Evolutionary conservation across 2,797 vertebrate species (phyloP), one percentile per base, ranked within the genome.

Genomic region (Choloepus didactylus): DNA sequence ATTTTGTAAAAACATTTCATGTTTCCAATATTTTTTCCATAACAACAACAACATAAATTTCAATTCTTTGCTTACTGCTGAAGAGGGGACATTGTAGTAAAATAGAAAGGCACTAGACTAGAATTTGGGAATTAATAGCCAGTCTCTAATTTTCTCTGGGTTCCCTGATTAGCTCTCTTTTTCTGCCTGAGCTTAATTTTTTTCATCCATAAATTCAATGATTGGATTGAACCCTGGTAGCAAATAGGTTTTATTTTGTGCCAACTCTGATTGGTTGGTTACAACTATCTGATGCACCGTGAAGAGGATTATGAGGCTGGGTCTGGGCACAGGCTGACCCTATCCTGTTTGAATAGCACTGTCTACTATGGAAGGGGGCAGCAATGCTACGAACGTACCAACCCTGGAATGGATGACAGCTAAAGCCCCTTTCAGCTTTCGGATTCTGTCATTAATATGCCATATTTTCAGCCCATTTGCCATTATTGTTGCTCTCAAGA

Each of bases 1-100:
- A 81, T 88, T 87, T 73, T 83, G 62, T 72, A 95, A 91, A 14
- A 87, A 83, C 15, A 59, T 87, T 86, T 46, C 44, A 59, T 56
- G 46, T 12, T 6, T 38, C 41, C 60, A 73, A 27, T 67, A 41
- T 72, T 72, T 67, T 70, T n/a, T 7, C 35, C 54, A 44, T 23
- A 35, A 35, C 23, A 83, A 27, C 11, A 69, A 18, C 29, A 27
- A 72, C 31, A 60, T 46, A 41, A 2, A 76, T 27, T 79, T 85
- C 66, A 87, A 89, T 79, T 25, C 69, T 60, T 86, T 86, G 41
- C 27, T 87, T 81, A 12, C 31, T 27, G 2, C 27, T 86, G 27
- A 84, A 31, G 31, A 92, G 1, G 29, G 29, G 10, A 35, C 23
- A 64, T 29, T 41, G 14, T 35, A 23, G 18, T 81, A 15, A 88